These are phyloP conservation scores for Acanthopagrus latus DNA, from an alignment of 2,797 vertebrate genomes.

Conservation along the genomic window DNA sequence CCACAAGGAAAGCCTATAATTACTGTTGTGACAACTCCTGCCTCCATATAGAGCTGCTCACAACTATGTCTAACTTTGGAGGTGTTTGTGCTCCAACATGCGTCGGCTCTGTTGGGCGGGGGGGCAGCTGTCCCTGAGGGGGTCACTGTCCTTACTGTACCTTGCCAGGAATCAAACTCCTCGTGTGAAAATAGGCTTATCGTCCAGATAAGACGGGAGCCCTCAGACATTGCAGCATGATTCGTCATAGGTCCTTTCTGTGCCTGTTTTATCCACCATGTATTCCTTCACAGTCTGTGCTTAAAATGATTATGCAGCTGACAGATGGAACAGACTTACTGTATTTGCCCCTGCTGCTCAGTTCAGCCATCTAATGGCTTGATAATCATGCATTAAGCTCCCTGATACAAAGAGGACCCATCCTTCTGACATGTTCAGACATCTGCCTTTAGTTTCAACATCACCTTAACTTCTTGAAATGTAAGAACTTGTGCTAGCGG, in stretches of 20 bases:
- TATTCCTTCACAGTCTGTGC: neutral
- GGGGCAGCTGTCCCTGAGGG: constrained; percentile 71
- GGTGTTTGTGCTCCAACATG: constrained; percentile 53
- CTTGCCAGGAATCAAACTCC: constrained; percentile 18
- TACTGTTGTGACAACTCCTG: neutral
- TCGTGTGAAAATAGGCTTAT: constrained; percentile 45
- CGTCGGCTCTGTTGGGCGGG: constrained; percentile 55
- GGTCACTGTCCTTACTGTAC: constrained; percentile 43
- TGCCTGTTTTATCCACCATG: neutral
- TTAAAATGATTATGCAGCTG: neutral
- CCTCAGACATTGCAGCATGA: constrained; percentile 2
- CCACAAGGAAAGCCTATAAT: constrained; percentile 13
- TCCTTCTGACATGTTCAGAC: neutral
- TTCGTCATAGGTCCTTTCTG: neutral
- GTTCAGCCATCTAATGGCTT: neutral
- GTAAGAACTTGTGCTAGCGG: constrained; percentile 26
- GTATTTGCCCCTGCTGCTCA: neutral
- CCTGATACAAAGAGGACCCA: no score
- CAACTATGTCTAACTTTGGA: constrained; percentile 47
- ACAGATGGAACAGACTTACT: neutral
- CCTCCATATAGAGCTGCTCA: constrained; percentile 51
- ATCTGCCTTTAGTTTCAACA: constrained; percentile 12
- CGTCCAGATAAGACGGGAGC: constrained; percentile 23
- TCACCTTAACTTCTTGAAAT: constrained; percentile 36
- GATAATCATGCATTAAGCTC: neutral